A percentile compares a stretch with the other conserved stretches of the same genome.
These are phyloP conservation scores for Dasyprocta punctata DNA, from an alignment of 2,113 vertebrate species.

Conservation along the genomic window DNA sequence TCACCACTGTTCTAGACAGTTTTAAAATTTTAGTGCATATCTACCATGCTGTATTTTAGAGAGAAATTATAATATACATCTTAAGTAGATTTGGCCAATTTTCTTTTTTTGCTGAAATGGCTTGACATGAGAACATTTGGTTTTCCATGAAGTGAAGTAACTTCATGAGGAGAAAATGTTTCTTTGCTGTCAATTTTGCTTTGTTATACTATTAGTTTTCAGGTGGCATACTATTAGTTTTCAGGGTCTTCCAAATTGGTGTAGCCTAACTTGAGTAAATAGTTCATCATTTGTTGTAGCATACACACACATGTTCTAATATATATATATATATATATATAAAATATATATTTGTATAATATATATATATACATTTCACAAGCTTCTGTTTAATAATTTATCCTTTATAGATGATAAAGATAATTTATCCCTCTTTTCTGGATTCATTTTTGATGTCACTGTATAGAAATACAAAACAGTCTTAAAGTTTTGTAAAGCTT, in stretches of 20 bases:
- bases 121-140: slow-evolving; percentile 34
- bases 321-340: no score
- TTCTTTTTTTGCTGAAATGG: slow-evolving; percentile 9
- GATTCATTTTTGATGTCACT: neutral
- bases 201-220: slow-evolving; percentile 5
- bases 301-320: neutral
- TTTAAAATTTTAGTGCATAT: slow-evolving; percentile 43
- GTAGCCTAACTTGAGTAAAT: slow-evolving; percentile 26
- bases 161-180: slow-evolving; percentile 35
- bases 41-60: slow-evolving; percentile 19
- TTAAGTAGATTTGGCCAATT: neutral
- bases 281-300: neutral
- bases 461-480: neutral
- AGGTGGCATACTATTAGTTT: neutral
- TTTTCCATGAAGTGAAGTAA: slow-evolving; percentile 28
- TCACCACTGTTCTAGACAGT: slow-evolving; percentile 15
- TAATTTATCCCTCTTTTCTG: slow-evolving; percentile 12
- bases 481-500: neutral
- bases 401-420: neutral
- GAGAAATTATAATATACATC: neutral
- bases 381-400: neutral
- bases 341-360: no score
- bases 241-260: slow-evolving; percentile 19
- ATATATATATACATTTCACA: neutral
- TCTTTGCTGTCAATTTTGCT: slow-evolving; percentile 30